Evolutionary conservation across 1,140 invertebrate species (phyloP).

Genomic region (Achatina immaculata): DNA sequence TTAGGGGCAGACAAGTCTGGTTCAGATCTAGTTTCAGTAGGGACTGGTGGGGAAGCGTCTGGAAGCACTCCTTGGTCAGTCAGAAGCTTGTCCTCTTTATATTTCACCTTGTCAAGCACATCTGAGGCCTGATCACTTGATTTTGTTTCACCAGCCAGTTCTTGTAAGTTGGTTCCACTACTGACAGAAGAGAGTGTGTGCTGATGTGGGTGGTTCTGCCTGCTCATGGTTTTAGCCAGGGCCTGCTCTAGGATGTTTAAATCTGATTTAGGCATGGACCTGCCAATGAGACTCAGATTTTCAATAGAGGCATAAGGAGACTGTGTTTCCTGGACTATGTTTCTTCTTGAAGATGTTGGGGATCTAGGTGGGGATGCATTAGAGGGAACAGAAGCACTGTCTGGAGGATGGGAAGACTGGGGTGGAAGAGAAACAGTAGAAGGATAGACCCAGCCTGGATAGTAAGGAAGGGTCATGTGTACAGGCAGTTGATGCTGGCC

Average conservation of each 20-base stretch:
- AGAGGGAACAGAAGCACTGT: not conserved
- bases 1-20: constrained; percentile 35
- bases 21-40: constrained; percentile 30
- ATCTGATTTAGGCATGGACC: constrained; percentile 1
- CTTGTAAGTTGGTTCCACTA: constrained; percentile 22
- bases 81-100: constrained; percentile 9
- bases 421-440: constrained; percentile 2
- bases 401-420: constrained; percentile 31
- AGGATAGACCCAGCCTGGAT: constrained; percentile 22
- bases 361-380: constrained; percentile 33
- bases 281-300: constrained; percentile 22
- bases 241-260: constrained; percentile 35
- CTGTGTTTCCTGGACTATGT: constrained; percentile 11
- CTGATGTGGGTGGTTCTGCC: constrained; percentile 25
- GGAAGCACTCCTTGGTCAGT: constrained; percentile 9
- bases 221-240: constrained; percentile 35
- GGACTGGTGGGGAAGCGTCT: not conserved
- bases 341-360: constrained; percentile 30
- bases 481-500: constrained; percentile 8
- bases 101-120: not conserved
- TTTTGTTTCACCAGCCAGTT: not conserved
- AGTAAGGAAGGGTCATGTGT: constrained; percentile 20
- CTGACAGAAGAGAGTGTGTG: constrained; percentile 18
- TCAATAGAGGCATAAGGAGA: constrained; percentile 34
- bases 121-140: not conserved